These are phyloP conservation scores for Amphiprion percula DNA, from an alignment of 2,113 vertebrate species.

Conservation along the genomic window DNA sequence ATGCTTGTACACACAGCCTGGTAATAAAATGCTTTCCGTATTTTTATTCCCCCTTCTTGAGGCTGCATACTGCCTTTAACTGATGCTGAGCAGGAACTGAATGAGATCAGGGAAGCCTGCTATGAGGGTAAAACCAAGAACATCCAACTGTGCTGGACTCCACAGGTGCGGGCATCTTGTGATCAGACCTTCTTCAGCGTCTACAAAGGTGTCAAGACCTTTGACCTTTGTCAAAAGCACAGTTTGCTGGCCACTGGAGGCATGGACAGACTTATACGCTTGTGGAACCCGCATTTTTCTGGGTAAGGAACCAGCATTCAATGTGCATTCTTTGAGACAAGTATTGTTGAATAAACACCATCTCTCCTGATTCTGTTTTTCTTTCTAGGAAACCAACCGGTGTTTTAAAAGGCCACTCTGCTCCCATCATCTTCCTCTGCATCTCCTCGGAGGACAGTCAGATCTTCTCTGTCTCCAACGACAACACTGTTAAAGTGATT, in stretches of 20 bases:
- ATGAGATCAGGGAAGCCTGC: conserved; percentile 74
- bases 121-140: conserved; percentile 77
- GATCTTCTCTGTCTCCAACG: conserved; percentile 81
- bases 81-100: conserved; percentile 79
- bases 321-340: background rate
- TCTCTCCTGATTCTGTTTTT: conserved; percentile 7
- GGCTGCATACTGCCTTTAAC: conserved; percentile 71
- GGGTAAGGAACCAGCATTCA: conserved; percentile 65
- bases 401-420: conserved; percentile 81
- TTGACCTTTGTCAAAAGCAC: conserved; percentile 80
- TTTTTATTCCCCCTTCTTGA: conserved; percentile 50
- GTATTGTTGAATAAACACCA: background rate
- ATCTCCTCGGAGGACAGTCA: conserved; percentile 80
- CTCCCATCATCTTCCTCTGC: conserved; percentile 78
- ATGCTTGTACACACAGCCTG: conserved; percentile 21
- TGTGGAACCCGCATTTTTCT: conserved; percentile 85
- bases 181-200: conserved; percentile 80
- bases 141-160: conserved; percentile 47
- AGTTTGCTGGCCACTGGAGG: conserved; percentile 84
- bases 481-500: conserved; percentile 82
- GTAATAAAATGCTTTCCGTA: conserved; percentile 26
- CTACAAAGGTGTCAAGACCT: conserved; percentile 81
- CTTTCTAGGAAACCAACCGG: conserved; percentile 79
- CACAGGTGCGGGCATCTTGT: conserved; percentile 64
- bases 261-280: conserved; percentile 77